phyloP scores from a whole-genome alignment of 2,888 invertebrate genomes.

The Endotricha flammealis region DNA sequence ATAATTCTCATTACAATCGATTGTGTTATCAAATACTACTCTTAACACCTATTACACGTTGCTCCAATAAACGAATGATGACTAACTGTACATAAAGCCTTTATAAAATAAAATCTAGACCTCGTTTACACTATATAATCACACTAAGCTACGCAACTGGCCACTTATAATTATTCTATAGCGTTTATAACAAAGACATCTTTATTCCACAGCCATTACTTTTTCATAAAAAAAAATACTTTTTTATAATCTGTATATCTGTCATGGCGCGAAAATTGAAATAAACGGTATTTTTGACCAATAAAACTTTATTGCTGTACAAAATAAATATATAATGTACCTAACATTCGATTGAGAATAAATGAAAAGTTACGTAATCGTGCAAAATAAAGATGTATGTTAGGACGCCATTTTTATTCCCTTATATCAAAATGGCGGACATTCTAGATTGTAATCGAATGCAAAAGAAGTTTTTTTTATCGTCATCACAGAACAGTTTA shows the following conservation, averaged over 20 bases:
- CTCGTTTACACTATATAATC: slow-evolving; percentile 56
- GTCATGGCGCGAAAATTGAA: too few species aligned
- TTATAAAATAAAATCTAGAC: slow-evolving; percentile 73
- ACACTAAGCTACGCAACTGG: slow-evolving; percentile 70
- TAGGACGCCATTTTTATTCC: slow-evolving; percentile 40
- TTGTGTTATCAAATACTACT: slow-evolving; percentile 73
- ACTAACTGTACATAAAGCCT: slow-evolving; percentile 73
- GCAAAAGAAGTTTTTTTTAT: slow-evolving; percentile 43
- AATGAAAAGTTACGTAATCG: background rate
- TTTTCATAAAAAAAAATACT: too few species aligned
- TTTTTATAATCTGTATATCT: too few species aligned
- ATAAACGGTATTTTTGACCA: too few species aligned
- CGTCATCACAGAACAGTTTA: slow-evolving; percentile 61
- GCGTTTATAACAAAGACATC: slow-evolving; percentile 24
- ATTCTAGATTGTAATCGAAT: slow-evolving; percentile 37
- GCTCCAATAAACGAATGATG: slow-evolving; percentile 60
- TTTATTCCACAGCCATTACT: background rate
- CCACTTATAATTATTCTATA: slow-evolving; percentile 46
- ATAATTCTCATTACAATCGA: slow-evolving; percentile 46
- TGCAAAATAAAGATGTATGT: background rate
- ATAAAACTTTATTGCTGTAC: too few species aligned
- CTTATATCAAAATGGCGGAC: slow-evolving; percentile 48
- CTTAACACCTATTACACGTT: slow-evolving; percentile 65
- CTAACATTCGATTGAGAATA: background rate
- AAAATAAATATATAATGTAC: too few species aligned